phyloP scores from a whole-genome alignment of 92 coral and sea anemone species.

The Epizoanthus fatuus region DNA sequence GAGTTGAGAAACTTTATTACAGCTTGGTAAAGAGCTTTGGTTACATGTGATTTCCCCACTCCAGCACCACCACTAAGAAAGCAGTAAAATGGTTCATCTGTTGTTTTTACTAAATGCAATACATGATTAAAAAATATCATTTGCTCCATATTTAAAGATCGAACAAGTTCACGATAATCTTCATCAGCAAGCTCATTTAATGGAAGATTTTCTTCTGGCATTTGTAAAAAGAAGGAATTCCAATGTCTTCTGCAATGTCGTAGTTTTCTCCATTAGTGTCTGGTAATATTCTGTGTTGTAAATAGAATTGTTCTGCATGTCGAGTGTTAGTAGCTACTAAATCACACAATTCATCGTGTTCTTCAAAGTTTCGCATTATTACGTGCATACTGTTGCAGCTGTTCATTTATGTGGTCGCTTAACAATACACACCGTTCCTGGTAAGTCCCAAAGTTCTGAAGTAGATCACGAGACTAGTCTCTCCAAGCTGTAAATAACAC shows the following conservation, averaged over 20 bases:
- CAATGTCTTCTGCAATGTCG: constrained; percentile 46
- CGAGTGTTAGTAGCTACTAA: constrained; percentile 35
- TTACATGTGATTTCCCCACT: constrained; percentile 66
- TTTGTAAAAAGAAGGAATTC: constrained; percentile 28
- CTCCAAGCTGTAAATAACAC: constrained; percentile 37
- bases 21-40: constrained; percentile 64
- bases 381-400: constrained; percentile 20
- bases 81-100: constrained; percentile 12
- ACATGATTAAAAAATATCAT: constrained; percentile 48
- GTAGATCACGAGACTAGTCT: constrained; percentile 23
- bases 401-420: constrained; percentile 23
- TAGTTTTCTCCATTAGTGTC: constrained; percentile 30
- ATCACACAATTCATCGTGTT: constrained; percentile 18
- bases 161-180: constrained; percentile 56
- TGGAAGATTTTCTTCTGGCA: not conserved
- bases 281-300: not conserved
- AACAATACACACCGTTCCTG: constrained; percentile 19
- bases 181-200: constrained; percentile 58
- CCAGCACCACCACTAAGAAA: constrained; percentile 42
- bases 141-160: constrained; percentile 41
- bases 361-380: constrained; percentile 22
- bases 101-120: constrained; percentile 44
- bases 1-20: constrained; percentile 28
- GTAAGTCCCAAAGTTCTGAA: not conserved
- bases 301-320: constrained; percentile 25